phyloP scores from a whole-genome alignment of 2,888 invertebrate genomes.

The Perizoma affinitatum region DNA sequence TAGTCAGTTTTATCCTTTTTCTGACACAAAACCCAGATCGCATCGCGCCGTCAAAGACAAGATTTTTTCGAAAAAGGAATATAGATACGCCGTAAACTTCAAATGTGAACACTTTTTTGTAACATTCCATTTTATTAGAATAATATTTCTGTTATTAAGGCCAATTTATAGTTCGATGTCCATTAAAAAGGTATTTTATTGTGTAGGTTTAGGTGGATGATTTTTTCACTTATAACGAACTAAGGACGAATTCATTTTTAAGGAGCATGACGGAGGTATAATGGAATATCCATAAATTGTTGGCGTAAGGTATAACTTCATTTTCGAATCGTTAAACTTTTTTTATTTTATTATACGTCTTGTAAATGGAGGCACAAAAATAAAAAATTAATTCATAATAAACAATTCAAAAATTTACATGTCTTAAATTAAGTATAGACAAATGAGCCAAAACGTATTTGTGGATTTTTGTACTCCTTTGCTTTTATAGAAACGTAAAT shows the following conservation, averaged over 20 bases:
- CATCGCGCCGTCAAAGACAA: conserved; percentile 69
- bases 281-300: conserved; percentile 41
- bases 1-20: conserved; percentile 73
- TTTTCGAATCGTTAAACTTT: conserved; percentile 37
- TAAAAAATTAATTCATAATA: too few species aligned
- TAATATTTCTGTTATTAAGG: conserved; percentile 79
- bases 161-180: conserved; percentile 73
- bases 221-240: conserved; percentile 61
- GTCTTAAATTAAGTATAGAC: too few species aligned
- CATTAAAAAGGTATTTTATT: conserved; percentile 77
- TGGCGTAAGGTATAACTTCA: conserved; percentile 44
- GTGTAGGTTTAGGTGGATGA: conserved; percentile 69
- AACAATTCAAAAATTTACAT: too few species aligned
- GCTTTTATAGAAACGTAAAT: too few species aligned
- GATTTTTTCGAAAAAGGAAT: conserved; percentile 65
- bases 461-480: too few species aligned
- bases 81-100: conserved; percentile 73
- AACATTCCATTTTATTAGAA: conserved; percentile 60
- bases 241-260: conserved; percentile 57
- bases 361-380: too few species aligned
- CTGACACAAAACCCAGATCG: conserved; percentile 78
- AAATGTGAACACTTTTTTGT: conserved; percentile 73
- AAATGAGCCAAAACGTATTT: too few species aligned
- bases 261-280: conserved; percentile 39
- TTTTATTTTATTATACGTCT: too few species aligned